Conservation (phyloP, 2,797 vertebrate genomes). For the Anguilla anguilla region DNA sequence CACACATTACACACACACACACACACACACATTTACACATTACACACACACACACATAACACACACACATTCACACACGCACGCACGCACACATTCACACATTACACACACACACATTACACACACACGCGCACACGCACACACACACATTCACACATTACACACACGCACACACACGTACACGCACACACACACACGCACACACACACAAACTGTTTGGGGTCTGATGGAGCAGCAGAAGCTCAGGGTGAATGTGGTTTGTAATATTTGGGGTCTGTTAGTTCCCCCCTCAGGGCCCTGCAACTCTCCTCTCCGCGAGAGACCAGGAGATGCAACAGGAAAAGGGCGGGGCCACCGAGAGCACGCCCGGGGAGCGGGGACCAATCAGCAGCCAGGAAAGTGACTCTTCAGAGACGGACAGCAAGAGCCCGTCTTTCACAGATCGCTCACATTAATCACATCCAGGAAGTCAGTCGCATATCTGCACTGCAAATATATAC, state of each 20-base stretch:
- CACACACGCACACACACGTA: background rate
- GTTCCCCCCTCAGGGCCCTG: background rate
- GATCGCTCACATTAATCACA: background rate
- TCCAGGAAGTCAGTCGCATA: background rate
- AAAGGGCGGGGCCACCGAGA: constrained; percentile 38
- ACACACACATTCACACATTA: background rate
- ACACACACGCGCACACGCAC: too few relatives aligned
- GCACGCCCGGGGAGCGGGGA: constrained; percentile 39
- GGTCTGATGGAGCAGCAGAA: too few relatives aligned
- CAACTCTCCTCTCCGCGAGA: constrained; percentile 19
- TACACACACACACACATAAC: background rate
- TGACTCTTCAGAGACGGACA: constrained; percentile 65
- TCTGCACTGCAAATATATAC: background rate
- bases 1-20: too few relatives aligned
- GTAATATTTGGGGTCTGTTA: background rate
- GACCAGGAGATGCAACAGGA: constrained; percentile 25
- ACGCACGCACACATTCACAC: too few relatives aligned
- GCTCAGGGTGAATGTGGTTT: background rate
- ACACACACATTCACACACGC: too few relatives aligned
- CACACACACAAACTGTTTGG: too few relatives aligned
- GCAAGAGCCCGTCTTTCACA: constrained; percentile 58
- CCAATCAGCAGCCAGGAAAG: constrained; percentile 60
- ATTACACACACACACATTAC: too few relatives aligned
- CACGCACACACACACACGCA: too few relatives aligned
- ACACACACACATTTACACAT: too few relatives aligned